Base-by-base conservation (phyloP, 2,888 invertebrate species). In the Eupithecia vulgata region DNA sequence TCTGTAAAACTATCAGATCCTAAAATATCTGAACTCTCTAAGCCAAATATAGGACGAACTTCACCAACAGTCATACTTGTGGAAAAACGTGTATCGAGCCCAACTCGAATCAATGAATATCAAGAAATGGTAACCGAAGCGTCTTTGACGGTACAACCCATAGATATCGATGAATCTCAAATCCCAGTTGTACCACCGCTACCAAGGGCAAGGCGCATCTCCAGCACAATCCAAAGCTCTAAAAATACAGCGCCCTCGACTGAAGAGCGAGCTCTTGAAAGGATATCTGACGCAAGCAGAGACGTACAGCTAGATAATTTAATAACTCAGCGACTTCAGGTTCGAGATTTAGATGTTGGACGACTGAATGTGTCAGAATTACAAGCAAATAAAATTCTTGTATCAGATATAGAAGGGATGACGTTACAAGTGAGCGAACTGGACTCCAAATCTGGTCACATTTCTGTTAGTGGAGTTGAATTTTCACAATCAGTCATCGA, bases 351-450 rank as follows among this genome's bases (percentile, higher is more conserved):
- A 75, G 97, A 97, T 84, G 97, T 98, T 0, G 97, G 97, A 72
- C 95, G 96, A 68, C 87, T 98, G 30, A 97, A 96, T 78, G 97
- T 98, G 0, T 96, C 96, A 73, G 97, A 97, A 82, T 90, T 98
- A 61, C 96, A 97, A 86, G 97, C 98, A 0, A 96, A 96, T 71
- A 97, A 97, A 87, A 97, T 98, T 76, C 94, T 96, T 68, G 97
- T 97, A 0, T 97, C 97, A 0, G 97, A 97, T 87, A 96, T 98
- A 75, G 97, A 97, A 83, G 97, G 97, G 8, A 95, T 96, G 81
- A 96, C 96, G 48, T 95, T 98, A 78, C 96, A 95, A 77, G 96
- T 97, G 0, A 95, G 96, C 68, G 97, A 97, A 84, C 91, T 97
- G 75, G 96, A 95, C 81, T 96, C 97, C 8, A 96, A 96, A 84